Evolutionary conservation across 2,113 vertebrate genomes (phyloP), one percentile per base, ranked within the genome.

Genomic region (Fukomys damarensis): DNA sequence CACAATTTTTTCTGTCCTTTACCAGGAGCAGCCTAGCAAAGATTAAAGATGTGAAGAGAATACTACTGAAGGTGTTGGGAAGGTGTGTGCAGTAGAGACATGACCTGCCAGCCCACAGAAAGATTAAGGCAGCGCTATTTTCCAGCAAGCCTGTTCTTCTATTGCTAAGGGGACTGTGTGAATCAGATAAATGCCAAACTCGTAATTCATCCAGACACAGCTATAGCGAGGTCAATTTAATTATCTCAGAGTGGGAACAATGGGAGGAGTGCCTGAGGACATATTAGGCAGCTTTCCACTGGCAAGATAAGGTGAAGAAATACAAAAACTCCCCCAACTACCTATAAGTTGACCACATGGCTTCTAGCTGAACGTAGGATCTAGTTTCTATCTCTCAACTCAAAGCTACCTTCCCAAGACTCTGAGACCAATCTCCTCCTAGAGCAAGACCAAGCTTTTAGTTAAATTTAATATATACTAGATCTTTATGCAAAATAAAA

Each of bases 121-220:
- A 56, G 68, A 89, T 52, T 63, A 46, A 86, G 52, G 59, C 19
- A 76, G 82, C 7, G 2, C 16, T 41, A 28, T 65, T 86, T 76
- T 70, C 83, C 63, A 46, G 76, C 56, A 93, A 85, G 54, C n/a
- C 56, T 63, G 26, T 61, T 56, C 65, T 86, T 80, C 93, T 58
- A 43, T 66, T 86, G 87, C 86, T 84, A 49, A 91, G 68, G 30
- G 38, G 86, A 76, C 89, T 93, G 68, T 46, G 61, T 49, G 86
- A 93, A 89, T 86, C 89, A 95, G 90, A 96, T 94, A 97, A 95
- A 97, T 66, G 90, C 77, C 91, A 94, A 85, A 85, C 70, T 81
- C 13, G 0, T 96, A 94, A 96, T 96, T 96, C 82, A 95, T 81
- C 58, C 58, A 96, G 91, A 91, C 80, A 59, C 14, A 22, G 79